These are phyloP conservation scores for Choreutis nemorana DNA, from an alignment of 2,888 invertebrate genomes.

Conservation along the genomic window DNA sequence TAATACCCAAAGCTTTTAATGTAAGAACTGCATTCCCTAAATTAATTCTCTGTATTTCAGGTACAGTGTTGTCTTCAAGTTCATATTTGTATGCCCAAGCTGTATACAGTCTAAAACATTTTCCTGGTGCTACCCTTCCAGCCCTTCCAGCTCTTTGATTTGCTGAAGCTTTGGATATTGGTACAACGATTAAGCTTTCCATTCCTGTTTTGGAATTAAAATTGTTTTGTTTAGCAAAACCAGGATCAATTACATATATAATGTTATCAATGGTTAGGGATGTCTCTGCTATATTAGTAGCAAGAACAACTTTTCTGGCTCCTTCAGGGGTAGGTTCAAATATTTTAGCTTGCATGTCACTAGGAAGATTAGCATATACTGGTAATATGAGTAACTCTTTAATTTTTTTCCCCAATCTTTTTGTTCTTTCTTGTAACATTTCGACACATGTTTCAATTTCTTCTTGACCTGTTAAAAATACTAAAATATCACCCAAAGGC, in stretches of 20 bases:
- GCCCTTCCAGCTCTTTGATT: constrained; percentile 97
- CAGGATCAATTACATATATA: constrained; percentile 99
- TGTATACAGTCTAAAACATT: constrained; percentile 97
- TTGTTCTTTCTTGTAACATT: constrained; percentile 87
- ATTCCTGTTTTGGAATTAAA: constrained; percentile 98
- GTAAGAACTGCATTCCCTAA: constrained; percentile 96
- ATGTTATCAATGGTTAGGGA: constrained; percentile 99
- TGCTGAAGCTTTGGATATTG: constrained; percentile 97
- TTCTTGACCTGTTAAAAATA: constrained; percentile 94
- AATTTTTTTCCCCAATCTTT: constrained; percentile 92
- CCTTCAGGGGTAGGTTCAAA: constrained; percentile 97
- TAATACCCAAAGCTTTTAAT: constrained; percentile 95
- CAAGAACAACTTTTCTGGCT: constrained; percentile 95
- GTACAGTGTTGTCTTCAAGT: constrained; percentile 96
- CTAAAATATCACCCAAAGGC: constrained; percentile 93
- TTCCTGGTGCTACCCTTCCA: constrained; percentile 95
- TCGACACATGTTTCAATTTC: constrained; percentile 92
- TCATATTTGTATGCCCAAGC: constrained; percentile 99
- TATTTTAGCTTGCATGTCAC: constrained; percentile 99
- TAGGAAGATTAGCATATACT: constrained; percentile 97
- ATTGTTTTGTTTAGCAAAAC: constrained; percentile 98
- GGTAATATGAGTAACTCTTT: constrained; percentile 92
- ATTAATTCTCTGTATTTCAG: constrained; percentile 98
- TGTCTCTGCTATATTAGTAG: constrained; percentile 99
- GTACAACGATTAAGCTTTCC: constrained; percentile 98